Evolutionary conservation across 23 tunicate species (phyloP), one percentile per base, ranked within the genome.

Genomic region (Ascidia mentula): DNA sequence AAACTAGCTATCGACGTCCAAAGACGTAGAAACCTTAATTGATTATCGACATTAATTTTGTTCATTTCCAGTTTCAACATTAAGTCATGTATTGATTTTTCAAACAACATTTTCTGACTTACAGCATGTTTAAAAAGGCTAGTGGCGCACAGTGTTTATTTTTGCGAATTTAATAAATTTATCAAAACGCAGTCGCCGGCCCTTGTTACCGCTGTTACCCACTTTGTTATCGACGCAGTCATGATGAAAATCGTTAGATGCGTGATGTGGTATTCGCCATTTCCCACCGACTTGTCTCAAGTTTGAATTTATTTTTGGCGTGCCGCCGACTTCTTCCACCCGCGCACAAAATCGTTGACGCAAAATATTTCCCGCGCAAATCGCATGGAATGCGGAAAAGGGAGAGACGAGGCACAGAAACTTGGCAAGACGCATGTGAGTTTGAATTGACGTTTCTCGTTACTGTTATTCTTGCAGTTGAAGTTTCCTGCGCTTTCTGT

Each of bases 321-420:
- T n/a, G n/a, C n/a, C 65, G 13, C 65, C 65, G 13, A 53, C 65
- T 53, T 53, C 65, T 53, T 42, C 13, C 65, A n/a, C n/a, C n/a
- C n/a, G n/a, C 65, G 65, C 65, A 53, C 65, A 53, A 53, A 53
- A 53, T 53, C 65, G 65, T 6, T 53, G 65, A 53, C 13, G 65
- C 24, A 53, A n/a, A n/a, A 53, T 53, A 53, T 53, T 9, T 53
- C 65, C 65, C 65, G 53, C 53, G 65, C 65, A 53, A 53, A 9
- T 53, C 65, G 22, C 65, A 53, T 9, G 65, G 65, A 53, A 28
- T 53, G 65, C 13, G 65, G 65, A 28, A 53, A 53, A 53, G 65
- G 65, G 24, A 53, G 65, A n/a, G n/a, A n/a, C n/a, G n/a, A n/a
- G n/a, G n/a, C n/a, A 53, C 65, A 53, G 65, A 42, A 42, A 42